Evolutionary conservation across 64 coral and sea anemone genomes (phyloP).

Genomic region (Catalaphyllia jardinei): DNA sequence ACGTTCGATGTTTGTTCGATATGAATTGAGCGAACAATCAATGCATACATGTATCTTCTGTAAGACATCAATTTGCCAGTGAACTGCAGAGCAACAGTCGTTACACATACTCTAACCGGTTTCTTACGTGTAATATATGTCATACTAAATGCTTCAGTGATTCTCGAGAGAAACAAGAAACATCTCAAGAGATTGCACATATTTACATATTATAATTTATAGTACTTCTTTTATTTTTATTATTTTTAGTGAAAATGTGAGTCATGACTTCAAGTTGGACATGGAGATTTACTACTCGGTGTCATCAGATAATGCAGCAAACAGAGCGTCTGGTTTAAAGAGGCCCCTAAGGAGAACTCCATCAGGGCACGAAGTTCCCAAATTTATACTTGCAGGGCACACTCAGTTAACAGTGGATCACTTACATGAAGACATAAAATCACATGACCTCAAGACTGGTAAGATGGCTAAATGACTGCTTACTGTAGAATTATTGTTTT

Average conservation of each 20-base stretch:
- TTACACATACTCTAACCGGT: too few relatives aligned
- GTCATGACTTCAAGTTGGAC: slow-evolving; percentile 93
- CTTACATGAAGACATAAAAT: slow-evolving; percentile 86
- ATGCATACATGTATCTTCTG: too few relatives aligned
- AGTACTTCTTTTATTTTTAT: neutral
- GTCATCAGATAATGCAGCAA: slow-evolving; percentile 85
- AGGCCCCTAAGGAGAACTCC: slow-evolving; percentile 63
- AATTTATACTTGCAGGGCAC: slow-evolving; percentile 95
- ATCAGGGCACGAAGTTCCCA: slow-evolving; percentile 67
- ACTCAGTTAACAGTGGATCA: slow-evolving; percentile 89
- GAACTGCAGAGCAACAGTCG: too few relatives aligned
- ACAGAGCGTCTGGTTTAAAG: slow-evolving; percentile 57
- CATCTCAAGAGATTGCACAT: neutral
- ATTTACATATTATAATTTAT: neutral
- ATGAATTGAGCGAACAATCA: too few relatives aligned
- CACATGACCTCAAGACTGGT: slow-evolving; percentile 96
- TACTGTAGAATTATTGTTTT: neutral
- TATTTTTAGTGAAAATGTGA: slow-evolving; percentile 89
- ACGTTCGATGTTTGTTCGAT: too few relatives aligned
- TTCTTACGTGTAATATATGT: too few relatives aligned
- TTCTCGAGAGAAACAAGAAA: too few relatives aligned
- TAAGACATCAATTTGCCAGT: too few relatives aligned
- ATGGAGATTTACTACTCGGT: slow-evolving; percentile 99
- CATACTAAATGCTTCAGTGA: too few relatives aligned
- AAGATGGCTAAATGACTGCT: neutral